phyloP scores from a whole-genome alignment of 2,113 vertebrate genomes.

The Myrmophylax atrothorax region DNA sequence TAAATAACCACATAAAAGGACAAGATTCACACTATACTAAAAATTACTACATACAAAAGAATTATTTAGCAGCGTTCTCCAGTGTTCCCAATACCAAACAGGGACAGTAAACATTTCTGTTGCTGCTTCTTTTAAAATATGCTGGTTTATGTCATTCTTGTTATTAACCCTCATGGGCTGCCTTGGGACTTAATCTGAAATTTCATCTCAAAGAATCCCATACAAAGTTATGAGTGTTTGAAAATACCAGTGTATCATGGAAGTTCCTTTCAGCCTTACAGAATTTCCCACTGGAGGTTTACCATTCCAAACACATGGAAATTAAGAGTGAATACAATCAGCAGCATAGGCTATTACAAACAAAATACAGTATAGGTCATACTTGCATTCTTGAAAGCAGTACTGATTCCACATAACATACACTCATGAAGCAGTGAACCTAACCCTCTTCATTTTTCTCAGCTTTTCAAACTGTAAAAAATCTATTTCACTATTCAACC shows the following conservation, averaged over 20 bases:
- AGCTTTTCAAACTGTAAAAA: neutral
- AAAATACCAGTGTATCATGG: neutral
- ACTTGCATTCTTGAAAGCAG: neutral
- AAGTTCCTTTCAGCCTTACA: neutral
- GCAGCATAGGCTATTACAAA: neutral
- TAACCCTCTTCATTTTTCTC: neutral
- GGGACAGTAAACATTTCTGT: neutral
- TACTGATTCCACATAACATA: neutral
- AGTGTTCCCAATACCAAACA: neutral
- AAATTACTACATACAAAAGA: fast-evolving
- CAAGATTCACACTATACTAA: neutral
- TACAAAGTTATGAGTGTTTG: neutral
- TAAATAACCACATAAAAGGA: neutral
- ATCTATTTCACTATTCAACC: neutral
- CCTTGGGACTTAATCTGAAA: neutral
- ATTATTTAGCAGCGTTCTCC: neutral
- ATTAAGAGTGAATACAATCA: neutral
- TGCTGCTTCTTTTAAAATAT: neutral
- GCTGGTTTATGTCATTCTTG: neutral
- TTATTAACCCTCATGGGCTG: neutral
- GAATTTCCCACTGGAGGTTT: neutral
- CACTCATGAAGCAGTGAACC: neutral
- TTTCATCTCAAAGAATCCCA: neutral
- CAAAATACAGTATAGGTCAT: neutral
- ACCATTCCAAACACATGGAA: neutral